Conservation (phyloP, 2,113 vertebrate species). For the Larimichthys crocea region DNA sequence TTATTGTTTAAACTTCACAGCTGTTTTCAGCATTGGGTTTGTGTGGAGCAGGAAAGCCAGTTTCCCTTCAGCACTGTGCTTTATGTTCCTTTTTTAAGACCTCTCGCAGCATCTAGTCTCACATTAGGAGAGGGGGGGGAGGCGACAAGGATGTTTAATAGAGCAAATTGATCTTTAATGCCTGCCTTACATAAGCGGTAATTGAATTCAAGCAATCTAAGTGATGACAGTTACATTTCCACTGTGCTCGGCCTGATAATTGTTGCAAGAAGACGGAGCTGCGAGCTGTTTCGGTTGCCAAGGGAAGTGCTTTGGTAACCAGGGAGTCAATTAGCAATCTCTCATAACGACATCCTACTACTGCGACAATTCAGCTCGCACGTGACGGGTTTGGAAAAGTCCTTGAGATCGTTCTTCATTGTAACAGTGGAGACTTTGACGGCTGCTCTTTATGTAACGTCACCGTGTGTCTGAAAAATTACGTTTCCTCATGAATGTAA, state of each 20-base stretch:
- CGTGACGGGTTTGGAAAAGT: slow-evolving; percentile 22
- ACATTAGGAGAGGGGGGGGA: neutral
- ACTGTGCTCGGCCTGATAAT: neutral
- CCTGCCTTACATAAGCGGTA: slow-evolving; percentile 27
- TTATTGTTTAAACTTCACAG: neutral
- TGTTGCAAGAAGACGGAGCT: neutral
- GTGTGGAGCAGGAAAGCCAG: neutral
- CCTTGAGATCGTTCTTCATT: neutral
- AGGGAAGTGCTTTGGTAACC: slow-evolving; percentile 36
- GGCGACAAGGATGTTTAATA: slow-evolving; percentile 8
- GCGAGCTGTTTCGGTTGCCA: slow-evolving; percentile 30
- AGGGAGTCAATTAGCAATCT: slow-evolving; percentile 41
- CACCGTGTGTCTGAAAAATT: neutral
- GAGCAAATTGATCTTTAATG: slow-evolving; percentile 32
- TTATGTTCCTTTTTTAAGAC: neutral
- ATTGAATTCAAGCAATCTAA: slow-evolving; percentile 28
- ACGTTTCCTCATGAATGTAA: neutral
- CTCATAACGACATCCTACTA: slow-evolving; percentile 3
- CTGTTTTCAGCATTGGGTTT: neutral
- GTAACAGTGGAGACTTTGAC: slow-evolving; percentile 6
- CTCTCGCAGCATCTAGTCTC: slow-evolving; percentile 1
- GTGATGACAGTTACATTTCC: slow-evolving; percentile 37
- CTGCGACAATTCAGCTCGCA: neutral
- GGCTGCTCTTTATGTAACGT: neutral
- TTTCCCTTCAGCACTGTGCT: slow-evolving; percentile 7